Conservation (phyloP, 2,888 invertebrate genomes). For the Lithophane semibrunnea region DNA sequence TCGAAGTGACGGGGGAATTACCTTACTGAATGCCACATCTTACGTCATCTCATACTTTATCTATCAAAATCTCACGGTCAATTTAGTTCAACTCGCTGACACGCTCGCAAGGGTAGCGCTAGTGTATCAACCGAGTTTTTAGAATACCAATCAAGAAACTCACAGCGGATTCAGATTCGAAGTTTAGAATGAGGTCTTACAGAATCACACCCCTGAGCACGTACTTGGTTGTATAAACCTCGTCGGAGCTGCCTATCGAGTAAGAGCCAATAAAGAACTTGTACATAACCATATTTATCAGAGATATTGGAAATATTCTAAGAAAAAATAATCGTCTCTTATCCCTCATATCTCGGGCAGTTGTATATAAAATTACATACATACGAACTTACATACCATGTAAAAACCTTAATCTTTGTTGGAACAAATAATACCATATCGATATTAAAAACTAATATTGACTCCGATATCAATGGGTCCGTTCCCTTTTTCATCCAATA, state of each 20-base stretch:
- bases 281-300: conserved; percentile 56
- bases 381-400: conserved; percentile 30
- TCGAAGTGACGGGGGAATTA: no score
- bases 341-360: conserved; percentile 37
- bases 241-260: conserved; percentile 28
- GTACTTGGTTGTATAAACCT: conserved; percentile 7
- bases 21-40: no score
- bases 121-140: no score
- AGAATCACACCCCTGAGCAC: no score
- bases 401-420: conserved; percentile 60
- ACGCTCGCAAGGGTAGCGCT: no score
- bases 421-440: conserved; percentile 57
- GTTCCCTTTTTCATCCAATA: conserved; percentile 55
- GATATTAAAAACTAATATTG: conserved; percentile 69
- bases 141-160: no score
- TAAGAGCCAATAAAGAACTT: conserved; percentile 40
- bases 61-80: no score
- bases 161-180: no score
- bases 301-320: conserved; percentile 52
- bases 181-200: no score
- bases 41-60: no score
- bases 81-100: no score
- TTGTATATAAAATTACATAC: conserved; percentile 39
- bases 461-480: conserved; percentile 55
- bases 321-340: conserved; percentile 45